These are phyloP conservation scores for rat (Rattus norvegicus) DNA, from an alignment of 2,113 vertebrate species.

Conservation along the genomic window GRCr8 NC_086028.1:69241501-69242000, in stretches of 20 bases:
- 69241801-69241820: neutral
- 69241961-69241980: neutral
- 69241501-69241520: neutral
- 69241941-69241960: slow-evolving; percentile 21
- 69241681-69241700: neutral
- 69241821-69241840: neutral
- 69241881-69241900: neutral
- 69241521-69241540: neutral
- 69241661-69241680: neutral
- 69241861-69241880: neutral
- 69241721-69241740: neutral
- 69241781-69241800: neutral
- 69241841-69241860: neutral
- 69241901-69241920: slow-evolving; percentile 1
- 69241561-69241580: neutral
- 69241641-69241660: too few species aligned
- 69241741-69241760: neutral
- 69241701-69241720: neutral
- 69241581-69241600: neutral
- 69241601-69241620: neutral
- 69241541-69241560: neutral
- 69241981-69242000: neutral
- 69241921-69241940: neutral
- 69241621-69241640: neutral
- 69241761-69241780: neutral